Conservation (phyloP, 2,113 vertebrate genomes). For the Trochalopteron elliotii region DNA sequence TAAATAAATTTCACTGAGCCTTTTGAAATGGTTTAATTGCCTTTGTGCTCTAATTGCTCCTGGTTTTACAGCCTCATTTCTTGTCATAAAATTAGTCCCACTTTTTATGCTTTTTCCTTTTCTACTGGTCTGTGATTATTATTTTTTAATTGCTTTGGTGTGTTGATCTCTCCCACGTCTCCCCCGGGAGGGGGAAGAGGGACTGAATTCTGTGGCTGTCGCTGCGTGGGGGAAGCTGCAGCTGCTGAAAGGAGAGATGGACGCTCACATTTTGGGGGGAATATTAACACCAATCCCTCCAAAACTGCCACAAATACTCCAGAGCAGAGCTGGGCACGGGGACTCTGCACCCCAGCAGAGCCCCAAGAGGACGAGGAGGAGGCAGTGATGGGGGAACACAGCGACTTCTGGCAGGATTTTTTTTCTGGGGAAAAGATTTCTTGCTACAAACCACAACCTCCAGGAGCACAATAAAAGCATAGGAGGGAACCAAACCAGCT, state of each 20-base stretch:
- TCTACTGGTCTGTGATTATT: slow-evolving; percentile 29
- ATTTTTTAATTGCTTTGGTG: slow-evolving; percentile 35
- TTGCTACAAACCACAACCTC: neutral
- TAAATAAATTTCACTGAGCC: slow-evolving; percentile 54
- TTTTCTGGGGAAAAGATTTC: neutral
- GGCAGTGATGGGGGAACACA: neutral
- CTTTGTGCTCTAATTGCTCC: slow-evolving; percentile 62
- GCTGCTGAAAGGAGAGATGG: neutral
- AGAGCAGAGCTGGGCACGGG: neutral
- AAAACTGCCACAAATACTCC: rapidly evolving
- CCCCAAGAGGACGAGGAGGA: rapidly evolving
- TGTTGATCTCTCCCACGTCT: neutral
- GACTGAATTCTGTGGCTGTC: neutral
- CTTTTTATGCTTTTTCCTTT: slow-evolving; percentile 27
- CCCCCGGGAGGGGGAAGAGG: neutral
- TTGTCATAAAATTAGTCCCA: slow-evolving; percentile 45
- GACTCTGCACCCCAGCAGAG: rapidly evolving
- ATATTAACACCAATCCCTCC: neutral
- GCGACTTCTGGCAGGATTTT: neutral
- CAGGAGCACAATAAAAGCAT: neutral
- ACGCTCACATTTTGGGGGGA: neutral
- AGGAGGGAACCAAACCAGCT: neutral
- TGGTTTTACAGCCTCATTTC: slow-evolving; percentile 50
- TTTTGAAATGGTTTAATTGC: slow-evolving; percentile 41
- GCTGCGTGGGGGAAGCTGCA: rapidly evolving